Evolutionary conservation across 2,113 vertebrate genomes (phyloP).

Genomic region (human): GRCh38 chr12:193501-194000

Average conservation of each 20-base stretch:
- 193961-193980: background rate
- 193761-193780: background rate
- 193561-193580: background rate
- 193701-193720: rapidly evolving
- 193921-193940: background rate
- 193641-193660: background rate
- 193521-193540: background rate
- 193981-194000: background rate
- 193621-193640: background rate
- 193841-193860: background rate
- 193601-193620: background rate
- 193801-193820: background rate
- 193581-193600: background rate
- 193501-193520: background rate
- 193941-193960: background rate
- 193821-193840: no score
- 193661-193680: background rate
- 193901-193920: background rate
- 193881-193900: background rate
- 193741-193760: background rate
- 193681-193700: rapidly evolving
- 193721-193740: background rate
- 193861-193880: background rate
- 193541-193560: no score
- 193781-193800: background rate